Evolutionary conservation across 1,140 invertebrate species (phyloP), one percentile per base, ranked within the genome.

Genomic region (Himalopsyche phryganea): DNA sequence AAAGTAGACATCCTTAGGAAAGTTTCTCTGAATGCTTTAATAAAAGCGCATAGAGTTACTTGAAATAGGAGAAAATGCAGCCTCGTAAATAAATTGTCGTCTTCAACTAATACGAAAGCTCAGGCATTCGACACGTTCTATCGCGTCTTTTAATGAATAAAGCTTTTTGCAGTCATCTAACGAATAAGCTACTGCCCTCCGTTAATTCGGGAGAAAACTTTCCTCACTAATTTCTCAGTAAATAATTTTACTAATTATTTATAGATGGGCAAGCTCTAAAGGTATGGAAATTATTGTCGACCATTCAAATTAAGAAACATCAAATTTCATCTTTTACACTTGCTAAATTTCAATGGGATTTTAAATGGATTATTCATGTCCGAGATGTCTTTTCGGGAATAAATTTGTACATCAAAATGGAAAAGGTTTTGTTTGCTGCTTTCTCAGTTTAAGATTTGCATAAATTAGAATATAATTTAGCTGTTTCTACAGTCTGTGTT

Each of bases 321-420:
- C 19, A 51, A 51, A 20, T 51, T 41, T 23, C 33, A 32, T n/a
- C 20, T 40, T 33, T 19, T 50, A 45, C 23, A 42, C 51, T 33
- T 36, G 41, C 40, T 56, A 51, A 56, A 56, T 61, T 61, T 50
- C 38, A 56, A 51, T 51, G 55, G 20, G 20, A 42, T 42, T 51
- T 49, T 42, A 18, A 62, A 58, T 54, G 60, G 60, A 53, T 58
- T 62, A 62, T 62, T 62, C 55, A 53, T 62, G 55, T 62, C 47
- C 45, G 40, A 59, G 49, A 52, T 60, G 58, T 60, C 58, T 18
- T 50, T 54, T 60, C 20, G 36, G 4, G 58, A 60, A 60, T 60
- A 60, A 60, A 60, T 60, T 54, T 60, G 45, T 54, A 15, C 49
- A 53, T 41, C 47, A 44, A 48, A 42, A 60, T 54, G 46, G 46